phyloP scores from a whole-genome alignment of 2,888 invertebrate species.

The Lithosia quadra region DNA sequence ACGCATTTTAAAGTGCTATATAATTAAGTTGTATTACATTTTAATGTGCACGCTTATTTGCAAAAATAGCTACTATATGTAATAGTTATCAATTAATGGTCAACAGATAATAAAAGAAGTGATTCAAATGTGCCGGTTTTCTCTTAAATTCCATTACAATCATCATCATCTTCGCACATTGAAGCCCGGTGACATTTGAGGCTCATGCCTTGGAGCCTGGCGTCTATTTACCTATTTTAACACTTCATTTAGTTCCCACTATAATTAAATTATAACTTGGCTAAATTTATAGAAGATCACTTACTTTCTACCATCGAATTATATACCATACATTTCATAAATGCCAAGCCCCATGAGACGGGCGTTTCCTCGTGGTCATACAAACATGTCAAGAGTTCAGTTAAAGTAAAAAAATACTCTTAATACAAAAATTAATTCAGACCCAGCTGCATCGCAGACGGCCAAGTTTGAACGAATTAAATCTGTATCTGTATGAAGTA shows the following conservation, averaged over 20 bases:
- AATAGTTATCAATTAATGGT: background rate
- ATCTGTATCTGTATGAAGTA: background rate
- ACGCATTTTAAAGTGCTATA: constrained; percentile 35
- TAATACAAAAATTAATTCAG: background rate
- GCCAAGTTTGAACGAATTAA: background rate
- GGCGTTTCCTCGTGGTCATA: no score
- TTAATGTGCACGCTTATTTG: constrained; percentile 36
- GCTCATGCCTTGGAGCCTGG: background rate
- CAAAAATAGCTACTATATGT: constrained; percentile 7
- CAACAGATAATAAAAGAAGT: background rate
- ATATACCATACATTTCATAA: background rate
- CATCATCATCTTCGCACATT: background rate
- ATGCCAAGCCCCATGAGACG: background rate
- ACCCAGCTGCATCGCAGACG: background rate
- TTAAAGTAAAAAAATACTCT: no score
- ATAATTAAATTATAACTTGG: no score
- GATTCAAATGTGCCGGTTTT: no score
- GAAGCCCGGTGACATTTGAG: background rate
- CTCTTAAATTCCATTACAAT: background rate
- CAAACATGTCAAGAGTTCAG: no score
- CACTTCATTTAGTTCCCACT: no score
- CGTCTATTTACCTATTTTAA: no score
- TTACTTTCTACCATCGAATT: no score
- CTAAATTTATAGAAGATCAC: no score
- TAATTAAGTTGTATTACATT: constrained; percentile 36